A percentile compares a stretch with the other conserved stretches of the same genome.
These are phyloP conservation scores for Triops cancriformis DNA, from an alignment of 1,140 invertebrate genomes.

Conservation along the genomic window DNA sequence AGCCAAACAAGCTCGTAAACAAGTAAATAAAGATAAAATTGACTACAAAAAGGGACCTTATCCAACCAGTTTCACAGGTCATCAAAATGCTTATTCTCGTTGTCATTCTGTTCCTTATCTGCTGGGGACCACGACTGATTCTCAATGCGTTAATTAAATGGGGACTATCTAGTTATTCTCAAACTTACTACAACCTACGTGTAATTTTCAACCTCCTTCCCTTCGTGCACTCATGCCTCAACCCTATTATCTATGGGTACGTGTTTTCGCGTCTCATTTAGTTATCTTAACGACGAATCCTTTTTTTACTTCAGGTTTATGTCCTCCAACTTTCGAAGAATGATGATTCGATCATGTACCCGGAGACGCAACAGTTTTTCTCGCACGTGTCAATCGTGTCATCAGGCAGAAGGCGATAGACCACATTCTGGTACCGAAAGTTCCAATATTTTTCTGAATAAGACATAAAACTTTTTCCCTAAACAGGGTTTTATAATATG, in stretches of 20 bases:
- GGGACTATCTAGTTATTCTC: constrained; percentile 31
- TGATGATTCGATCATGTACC: constrained; percentile 33
- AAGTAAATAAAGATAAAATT: background rate
- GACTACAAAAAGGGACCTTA: background rate
- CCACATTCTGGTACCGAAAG: background rate
- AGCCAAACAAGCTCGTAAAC: constrained; percentile 28
- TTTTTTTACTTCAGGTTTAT: constrained; percentile 37
- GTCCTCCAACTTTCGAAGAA: constrained; percentile 42
- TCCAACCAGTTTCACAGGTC: constrained; percentile 36
- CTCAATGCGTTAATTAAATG: constrained; percentile 38
- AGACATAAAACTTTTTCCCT: background rate
- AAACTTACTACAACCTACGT: constrained; percentile 31
- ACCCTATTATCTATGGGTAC: constrained; percentile 43
- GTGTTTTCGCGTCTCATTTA: background rate
- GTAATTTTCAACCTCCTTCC: constrained; percentile 33
- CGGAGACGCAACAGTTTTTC: constrained; percentile 18
- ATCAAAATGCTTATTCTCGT: constrained; percentile 47
- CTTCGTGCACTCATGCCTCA: constrained; percentile 38
- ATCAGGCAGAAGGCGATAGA: background rate
- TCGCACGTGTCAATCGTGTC: background rate
- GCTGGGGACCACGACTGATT: constrained; percentile 45
- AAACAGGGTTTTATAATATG: background rate
- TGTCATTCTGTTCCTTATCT: constrained; percentile 44
- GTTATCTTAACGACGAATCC: background rate
- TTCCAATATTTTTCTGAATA: background rate